A percentile compares a stretch with the other conserved stretches of the same genome.
Conservation (phyloP, 2,113 vertebrate genomes). For the Sciurus niger region DNA sequence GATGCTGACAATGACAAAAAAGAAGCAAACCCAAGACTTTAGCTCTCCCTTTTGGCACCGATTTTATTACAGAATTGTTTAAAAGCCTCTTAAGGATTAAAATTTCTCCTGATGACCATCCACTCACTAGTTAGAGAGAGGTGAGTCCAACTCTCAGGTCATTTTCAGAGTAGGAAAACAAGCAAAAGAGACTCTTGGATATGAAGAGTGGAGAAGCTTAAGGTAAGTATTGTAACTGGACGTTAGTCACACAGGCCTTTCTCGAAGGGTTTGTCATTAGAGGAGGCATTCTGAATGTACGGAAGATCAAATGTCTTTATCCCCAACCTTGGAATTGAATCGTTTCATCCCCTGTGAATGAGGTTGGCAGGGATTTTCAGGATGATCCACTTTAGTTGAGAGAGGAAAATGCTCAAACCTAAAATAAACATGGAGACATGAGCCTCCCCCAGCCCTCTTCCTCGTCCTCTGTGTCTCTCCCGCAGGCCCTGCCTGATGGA, state of each 20-base stretch:
- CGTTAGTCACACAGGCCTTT: conserved; percentile 64
- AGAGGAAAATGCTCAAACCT: neutral
- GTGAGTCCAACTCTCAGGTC: conserved; percentile 75
- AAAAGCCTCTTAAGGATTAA: conserved; percentile 65
- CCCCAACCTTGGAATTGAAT: conserved; percentile 27
- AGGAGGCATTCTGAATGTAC: conserved; percentile 70
- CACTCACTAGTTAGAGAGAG: conserved; percentile 81
- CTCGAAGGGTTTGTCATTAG: conserved; percentile 60
- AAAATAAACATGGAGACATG: neutral
- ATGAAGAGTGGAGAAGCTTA: conserved; percentile 81
- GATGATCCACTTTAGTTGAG: neutral
- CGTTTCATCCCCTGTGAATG: conserved; percentile 47
- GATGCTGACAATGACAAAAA: neutral
- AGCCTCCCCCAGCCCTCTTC: no score
- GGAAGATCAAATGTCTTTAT: conserved; percentile 49
- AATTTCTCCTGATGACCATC: conserved; percentile 70
- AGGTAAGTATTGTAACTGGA: conserved; percentile 69
- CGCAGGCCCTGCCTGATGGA: neutral
- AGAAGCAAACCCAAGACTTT: neutral
- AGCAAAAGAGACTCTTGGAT: conserved; percentile 79
- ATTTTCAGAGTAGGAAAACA: conserved; percentile 80
- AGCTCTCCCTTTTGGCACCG: conserved; percentile 38
- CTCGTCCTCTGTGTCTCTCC: no score
- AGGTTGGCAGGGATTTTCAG: neutral
- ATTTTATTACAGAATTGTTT: conserved; percentile 73